A percentile compares a stretch with the other conserved stretches of the same genome.
Evolutionary conservation across 2,888 invertebrate genomes (phyloP).

Genomic region (Tetramorium bicarinatum): DNA sequence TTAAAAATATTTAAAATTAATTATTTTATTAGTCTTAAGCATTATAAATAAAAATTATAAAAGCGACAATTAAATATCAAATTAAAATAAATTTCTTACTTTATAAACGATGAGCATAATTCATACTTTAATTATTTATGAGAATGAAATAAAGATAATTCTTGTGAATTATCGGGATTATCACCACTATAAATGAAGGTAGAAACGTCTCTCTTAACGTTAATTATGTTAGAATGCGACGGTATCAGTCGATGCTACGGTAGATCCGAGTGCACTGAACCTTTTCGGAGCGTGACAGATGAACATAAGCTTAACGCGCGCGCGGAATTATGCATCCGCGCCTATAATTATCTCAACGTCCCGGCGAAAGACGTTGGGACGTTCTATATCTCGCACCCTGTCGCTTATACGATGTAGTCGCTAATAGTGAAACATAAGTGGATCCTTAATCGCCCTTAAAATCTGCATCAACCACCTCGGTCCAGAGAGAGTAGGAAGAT

Average conservation of each 20-base stretch:
- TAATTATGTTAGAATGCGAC: constrained; percentile 14
- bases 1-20: neutral
- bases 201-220: neutral
- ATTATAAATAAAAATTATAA: neutral
- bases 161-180: neutral
- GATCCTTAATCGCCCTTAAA: neutral
- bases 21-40: neutral
- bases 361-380: constrained; percentile 14
- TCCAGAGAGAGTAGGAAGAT: neutral
- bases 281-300: constrained; percentile 75
- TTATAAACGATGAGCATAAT: neutral
- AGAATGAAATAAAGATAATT: neutral
- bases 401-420: neutral
- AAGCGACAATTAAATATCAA: too few species aligned
- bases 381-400: neutral
- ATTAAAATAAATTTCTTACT: neutral
- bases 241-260: constrained; percentile 58
- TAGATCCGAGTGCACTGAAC: constrained; percentile 70
- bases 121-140: neutral
- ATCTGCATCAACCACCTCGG: neutral
- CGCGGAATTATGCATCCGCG: constrained; percentile 71
- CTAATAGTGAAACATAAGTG: constrained; percentile 18
- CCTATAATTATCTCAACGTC: constrained; percentile 72
- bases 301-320: constrained; percentile 71
- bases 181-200: neutral